Base-by-base conservation (phyloP, 2,113 vertebrate species). In the Aphyosemion australe region DNA sequence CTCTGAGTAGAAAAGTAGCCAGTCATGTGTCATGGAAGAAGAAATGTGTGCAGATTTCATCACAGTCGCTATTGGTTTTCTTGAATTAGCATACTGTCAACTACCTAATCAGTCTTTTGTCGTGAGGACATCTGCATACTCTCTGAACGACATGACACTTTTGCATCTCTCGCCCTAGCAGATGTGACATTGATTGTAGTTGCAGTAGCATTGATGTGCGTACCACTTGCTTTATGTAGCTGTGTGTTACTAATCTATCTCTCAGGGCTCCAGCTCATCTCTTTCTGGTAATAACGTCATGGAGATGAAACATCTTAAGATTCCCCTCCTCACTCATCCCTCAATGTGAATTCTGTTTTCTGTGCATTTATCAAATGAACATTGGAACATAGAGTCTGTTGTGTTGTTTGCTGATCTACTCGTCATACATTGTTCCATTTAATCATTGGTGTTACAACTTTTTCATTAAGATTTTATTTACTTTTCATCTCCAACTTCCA, bases 261-360 rank as follows among this genome's bases (percentile, higher is more conserved):
- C 61, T 60, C 41, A 43, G 39, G 9, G 3, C 49, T 68, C 0
- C 13, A 11, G 68, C 46, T 69, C 34, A 43, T 47, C 18, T 47
- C 16, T 59, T 21, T 65, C 47, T 53, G n/a, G 45, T 77, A 60
- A 72, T 55, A 69, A 50, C 10, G 45, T 39, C 43, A 63, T 19
- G 12, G 13, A 47, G 52, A 78, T 37, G 46, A 72, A 50, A 66
- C 43, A 48, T 61, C 19, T 26, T 46, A 49, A 61, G 39, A 69
- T 65, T 50, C 41, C 4, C 57, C 21, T 65, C 13, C 57, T 69
- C 49, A n/a, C 71, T 75, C 62, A 56, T 72, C 45, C 55, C 26
- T 41, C 79, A 57, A 74, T 72, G 41, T 69, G 56, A 74, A 54
- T 13, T 78, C 58, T 69, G 48, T 61, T 74, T 54, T 58, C 51